phyloP scores from a whole-genome alignment of 2,113 vertebrate genomes.

The Corapipo altera region DNA sequence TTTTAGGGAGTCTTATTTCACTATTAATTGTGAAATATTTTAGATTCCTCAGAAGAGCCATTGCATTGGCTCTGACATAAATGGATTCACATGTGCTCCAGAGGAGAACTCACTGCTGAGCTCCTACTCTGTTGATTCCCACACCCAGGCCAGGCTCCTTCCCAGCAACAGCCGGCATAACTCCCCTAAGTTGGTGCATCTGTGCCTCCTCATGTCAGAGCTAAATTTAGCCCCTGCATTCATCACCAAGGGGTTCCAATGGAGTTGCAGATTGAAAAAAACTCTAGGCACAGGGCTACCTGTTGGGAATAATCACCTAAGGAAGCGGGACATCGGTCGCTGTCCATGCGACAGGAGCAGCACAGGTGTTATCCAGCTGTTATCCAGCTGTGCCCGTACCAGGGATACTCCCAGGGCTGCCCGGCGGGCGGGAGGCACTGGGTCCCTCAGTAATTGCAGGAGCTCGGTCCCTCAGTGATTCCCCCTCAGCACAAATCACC shows the following conservation, averaged over 20 bases:
- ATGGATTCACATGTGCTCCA: not conserved
- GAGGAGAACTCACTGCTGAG: not conserved
- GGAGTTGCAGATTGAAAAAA: not conserved
- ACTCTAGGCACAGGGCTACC: not conserved
- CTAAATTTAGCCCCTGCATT: constrained; percentile 1
- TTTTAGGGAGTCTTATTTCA: not conserved
- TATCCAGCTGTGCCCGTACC: not conserved
- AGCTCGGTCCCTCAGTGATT: not conserved
- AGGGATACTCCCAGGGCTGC: not conserved
- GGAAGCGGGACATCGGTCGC: rapidly evolving
- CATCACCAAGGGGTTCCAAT: not conserved
- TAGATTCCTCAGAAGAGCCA: not conserved
- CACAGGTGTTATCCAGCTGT: rapidly evolving
- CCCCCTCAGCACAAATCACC: rapidly evolving
- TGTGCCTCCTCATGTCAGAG: not conserved
- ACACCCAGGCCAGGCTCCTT: not conserved
- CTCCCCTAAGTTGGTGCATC: not conserved
- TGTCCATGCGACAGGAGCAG: not conserved
- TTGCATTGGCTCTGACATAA: not conserved
- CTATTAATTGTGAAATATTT: not conserved
- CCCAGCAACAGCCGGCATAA: not conserved
- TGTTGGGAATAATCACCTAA: not conserved
- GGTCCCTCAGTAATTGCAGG: not conserved
- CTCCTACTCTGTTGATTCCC: not conserved
- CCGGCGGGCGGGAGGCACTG: not conserved